phyloP scores from a whole-genome alignment of 2,888 invertebrate genomes.

The Meta bourneti region DNA sequence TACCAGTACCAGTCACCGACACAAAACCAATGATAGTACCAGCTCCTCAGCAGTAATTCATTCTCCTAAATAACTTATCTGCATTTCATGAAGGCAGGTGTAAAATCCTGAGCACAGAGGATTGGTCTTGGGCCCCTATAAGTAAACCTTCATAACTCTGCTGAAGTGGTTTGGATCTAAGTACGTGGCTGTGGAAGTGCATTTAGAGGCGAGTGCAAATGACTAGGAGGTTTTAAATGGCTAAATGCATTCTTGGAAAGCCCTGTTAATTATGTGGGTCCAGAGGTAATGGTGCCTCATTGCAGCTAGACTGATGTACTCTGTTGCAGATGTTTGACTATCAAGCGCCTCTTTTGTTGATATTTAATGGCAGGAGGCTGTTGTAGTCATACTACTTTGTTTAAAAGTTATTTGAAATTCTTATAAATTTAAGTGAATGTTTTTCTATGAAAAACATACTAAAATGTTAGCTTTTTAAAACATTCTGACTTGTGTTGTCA shows the following conservation, averaged over 20 bases:
- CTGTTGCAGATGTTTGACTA: conserved; percentile 18
- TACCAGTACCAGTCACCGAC: conserved; percentile 32
- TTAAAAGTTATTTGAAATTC: not conserved
- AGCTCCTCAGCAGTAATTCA: conserved; percentile 21
- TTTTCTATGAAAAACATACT: conserved; percentile 28
- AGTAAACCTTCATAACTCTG: conserved; percentile 1
- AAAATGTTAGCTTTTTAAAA: not conserved
- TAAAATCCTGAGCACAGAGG: not conserved
- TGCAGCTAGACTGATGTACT: conserved; percentile 49
- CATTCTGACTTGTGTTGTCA: not conserved
- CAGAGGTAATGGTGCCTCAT: conserved; percentile 41
- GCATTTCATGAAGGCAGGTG: not conserved
- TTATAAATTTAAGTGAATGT: not conserved
- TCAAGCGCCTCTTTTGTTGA: conserved; percentile 39
- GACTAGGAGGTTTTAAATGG: not conserved
- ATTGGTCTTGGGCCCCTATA: conserved; percentile 1
- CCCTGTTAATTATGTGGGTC: conserved; percentile 32
- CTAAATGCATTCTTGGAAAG: not conserved
- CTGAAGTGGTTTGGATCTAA: not conserved
- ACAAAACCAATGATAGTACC: conserved; percentile 56
- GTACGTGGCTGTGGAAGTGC: not conserved
- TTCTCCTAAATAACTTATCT: not conserved
- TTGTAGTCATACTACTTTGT: not conserved
- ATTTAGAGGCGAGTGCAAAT: not conserved
- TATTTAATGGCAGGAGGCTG: not conserved